Evolutionary conservation across 2,113 vertebrate genomes (phyloP).

Genomic region (Conger conger): DNA sequence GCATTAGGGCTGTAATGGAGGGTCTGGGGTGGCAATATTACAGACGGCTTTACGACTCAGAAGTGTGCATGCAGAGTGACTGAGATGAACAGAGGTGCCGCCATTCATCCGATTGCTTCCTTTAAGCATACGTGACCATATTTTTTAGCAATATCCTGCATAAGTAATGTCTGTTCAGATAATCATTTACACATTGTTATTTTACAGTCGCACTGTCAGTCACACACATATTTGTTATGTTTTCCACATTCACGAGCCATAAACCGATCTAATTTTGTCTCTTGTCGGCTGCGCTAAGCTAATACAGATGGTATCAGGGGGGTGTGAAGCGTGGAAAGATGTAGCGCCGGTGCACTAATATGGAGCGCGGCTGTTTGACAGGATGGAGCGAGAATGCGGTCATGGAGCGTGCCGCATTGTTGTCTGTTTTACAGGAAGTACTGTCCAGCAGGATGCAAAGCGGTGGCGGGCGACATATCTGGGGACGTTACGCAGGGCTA

Average conservation of each 20-base stretch:
- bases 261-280: background rate
- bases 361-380: background rate
- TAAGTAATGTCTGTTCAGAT: background rate
- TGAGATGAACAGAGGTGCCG: background rate
- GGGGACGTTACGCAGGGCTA: conserved; percentile 80
- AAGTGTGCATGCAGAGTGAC: conserved; percentile 1
- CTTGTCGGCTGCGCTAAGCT: background rate
- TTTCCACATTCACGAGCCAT: background rate
- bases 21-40: no score
- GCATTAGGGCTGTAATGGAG: background rate
- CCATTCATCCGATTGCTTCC: background rate
- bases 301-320: background rate
- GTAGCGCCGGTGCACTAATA: background rate
- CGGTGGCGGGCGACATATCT: conserved; percentile 75
- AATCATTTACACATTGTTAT: background rate
- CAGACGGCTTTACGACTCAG: background rate
- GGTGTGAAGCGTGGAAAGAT: background rate
- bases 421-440: conserved; percentile 70
- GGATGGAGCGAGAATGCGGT: background rate
- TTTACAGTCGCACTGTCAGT: background rate
- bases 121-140: no score
- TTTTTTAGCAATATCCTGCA: background rate
- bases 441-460: conserved; percentile 85
- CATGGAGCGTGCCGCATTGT: conserved; percentile 28
- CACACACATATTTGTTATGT: background rate